These are phyloP conservation scores for Stegana nigrithorax DNA, from an alignment of 2,888 invertebrate species.

Conservation along the genomic window DNA sequence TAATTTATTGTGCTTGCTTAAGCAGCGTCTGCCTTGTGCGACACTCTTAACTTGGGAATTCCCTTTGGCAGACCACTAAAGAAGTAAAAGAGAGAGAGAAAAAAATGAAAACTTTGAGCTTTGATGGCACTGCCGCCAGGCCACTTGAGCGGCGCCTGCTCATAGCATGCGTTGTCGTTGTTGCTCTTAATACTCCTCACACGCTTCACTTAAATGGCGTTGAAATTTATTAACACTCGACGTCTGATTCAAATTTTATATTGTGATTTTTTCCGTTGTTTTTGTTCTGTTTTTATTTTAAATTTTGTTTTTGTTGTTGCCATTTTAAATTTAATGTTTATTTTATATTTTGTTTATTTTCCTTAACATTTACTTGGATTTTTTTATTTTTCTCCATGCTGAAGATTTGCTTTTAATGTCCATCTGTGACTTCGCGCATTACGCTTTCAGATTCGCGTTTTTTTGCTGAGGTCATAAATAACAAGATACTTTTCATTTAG, in stretches of 20 bases:
- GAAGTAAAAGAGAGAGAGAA: no score
- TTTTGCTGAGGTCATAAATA: no score
- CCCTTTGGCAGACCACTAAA: background rate
- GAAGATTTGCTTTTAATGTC: no score
- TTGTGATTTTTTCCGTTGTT: conserved; percentile 14
- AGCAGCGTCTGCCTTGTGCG: background rate
- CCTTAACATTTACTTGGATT: background rate
- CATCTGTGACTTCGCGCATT: no score
- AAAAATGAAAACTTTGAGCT: background rate
- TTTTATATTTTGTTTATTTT: conserved; percentile 30
- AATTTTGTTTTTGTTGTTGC: conserved; percentile 22
- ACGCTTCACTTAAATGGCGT: background rate
- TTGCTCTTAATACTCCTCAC: no score
- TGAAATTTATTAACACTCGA: conserved; percentile 5
- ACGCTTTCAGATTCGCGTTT: no score
- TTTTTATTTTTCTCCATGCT: no score
- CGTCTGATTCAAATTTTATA: conserved; percentile 8
- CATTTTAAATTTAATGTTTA: conserved; percentile 48
- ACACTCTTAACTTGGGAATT: background rate
- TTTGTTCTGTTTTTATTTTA: conserved; percentile 23
- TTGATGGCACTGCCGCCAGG: no score
- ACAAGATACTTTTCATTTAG: no score
- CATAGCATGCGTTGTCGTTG: background rate
- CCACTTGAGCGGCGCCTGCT: background rate
- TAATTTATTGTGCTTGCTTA: conserved; percentile 9